These are phyloP conservation scores for Synchiropus splendidus DNA, from an alignment of 2,113 vertebrate genomes.

Conservation along the genomic window DNA sequence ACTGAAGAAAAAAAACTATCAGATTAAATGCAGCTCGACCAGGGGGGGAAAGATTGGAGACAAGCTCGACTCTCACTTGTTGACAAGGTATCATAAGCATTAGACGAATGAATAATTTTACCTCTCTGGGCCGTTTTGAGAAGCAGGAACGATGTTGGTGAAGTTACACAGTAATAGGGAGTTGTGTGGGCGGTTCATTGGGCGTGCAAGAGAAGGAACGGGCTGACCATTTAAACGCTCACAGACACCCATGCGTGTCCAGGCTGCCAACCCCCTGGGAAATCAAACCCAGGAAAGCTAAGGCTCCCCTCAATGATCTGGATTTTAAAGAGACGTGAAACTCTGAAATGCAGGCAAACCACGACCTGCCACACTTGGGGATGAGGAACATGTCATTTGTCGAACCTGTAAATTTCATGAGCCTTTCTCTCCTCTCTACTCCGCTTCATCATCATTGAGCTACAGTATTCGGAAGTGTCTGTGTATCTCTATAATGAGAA, in stretches of 20 bases:
- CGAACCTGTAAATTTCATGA: conserved; percentile 42
- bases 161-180: conserved; percentile 27
- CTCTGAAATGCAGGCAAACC: conserved; percentile 51
- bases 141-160: conserved; percentile 18
- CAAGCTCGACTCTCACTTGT: conserved; percentile 12
- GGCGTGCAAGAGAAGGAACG: conserved; percentile 8
- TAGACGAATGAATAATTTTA: conserved; percentile 38
- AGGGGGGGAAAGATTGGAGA: neutral
- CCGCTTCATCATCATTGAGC: conserved; percentile 54
- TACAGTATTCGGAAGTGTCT: conserved; percentile 42
- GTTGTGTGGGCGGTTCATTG: conserved; percentile 17
- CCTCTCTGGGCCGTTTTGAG: conserved; percentile 28
- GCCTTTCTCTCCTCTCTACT: conserved; percentile 16
- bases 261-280: conserved; percentile 61
- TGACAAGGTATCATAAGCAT: conserved; percentile 25
- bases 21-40: conserved; percentile 31
- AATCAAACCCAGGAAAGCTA: conserved; percentile 54
- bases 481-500: conserved; percentile 48
- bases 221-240: conserved; percentile 56
- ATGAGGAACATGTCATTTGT: conserved; percentile 53
- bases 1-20: conserved; percentile 31
- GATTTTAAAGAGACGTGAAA: conserved; percentile 52
- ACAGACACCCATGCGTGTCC: conserved; percentile 55
- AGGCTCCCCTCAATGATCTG: conserved; percentile 46
- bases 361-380: conserved; percentile 52